Base-by-base conservation (phyloP, 2,888 invertebrate species). In the Poecilus cupreus region DNA sequence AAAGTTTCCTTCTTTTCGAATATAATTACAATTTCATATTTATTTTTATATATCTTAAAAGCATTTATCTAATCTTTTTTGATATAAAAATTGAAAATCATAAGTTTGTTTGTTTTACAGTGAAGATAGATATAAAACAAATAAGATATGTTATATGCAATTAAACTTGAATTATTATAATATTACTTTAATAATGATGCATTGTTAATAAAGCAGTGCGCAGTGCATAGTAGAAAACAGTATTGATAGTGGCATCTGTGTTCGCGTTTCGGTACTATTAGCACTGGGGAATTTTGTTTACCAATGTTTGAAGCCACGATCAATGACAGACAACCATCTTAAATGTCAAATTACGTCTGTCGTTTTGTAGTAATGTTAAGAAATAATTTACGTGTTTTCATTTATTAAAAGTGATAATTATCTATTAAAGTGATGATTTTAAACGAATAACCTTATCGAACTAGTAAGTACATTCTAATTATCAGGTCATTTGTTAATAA, bases 291-390 rank as follows among this genome's bases (percentile, higher is more conserved):
- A 57, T 80, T 80, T 80, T 80, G 57, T 80, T 80, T 80, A 54
- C 57, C 20, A 72, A 80, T 51, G 80, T 80, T 79, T 51, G 10
- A 16, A 32, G 37, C 39, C 18, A 75, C 75, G 81, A 81, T 81
- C 81, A 81, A 81, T 81, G 81, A 81, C 81, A 81, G 72, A 54
- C 81, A 43, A 75, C 75, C 80, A 72, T 80, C 72, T 81, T 81
- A 81, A 81, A 81, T 81, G 81, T 81, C 81, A 81, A 81, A 81
- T 81, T 81, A 74, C 81, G 81, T 81, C 81, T 81, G 75, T 74
- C 49, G 64, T 54, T 75, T 74, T 49, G 22, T 81, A 37, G 80
- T 80, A 80, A 80, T 80, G 80, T 75, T 51, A 64, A 81, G 68
- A 60, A 46, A 70, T 51, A 79, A 74, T 64, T 46, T 39, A 24